These are phyloP conservation scores for Quadroppia sp. DNA, from an alignment of 2,888 invertebrate species.

Conservation along the genomic window DNA sequence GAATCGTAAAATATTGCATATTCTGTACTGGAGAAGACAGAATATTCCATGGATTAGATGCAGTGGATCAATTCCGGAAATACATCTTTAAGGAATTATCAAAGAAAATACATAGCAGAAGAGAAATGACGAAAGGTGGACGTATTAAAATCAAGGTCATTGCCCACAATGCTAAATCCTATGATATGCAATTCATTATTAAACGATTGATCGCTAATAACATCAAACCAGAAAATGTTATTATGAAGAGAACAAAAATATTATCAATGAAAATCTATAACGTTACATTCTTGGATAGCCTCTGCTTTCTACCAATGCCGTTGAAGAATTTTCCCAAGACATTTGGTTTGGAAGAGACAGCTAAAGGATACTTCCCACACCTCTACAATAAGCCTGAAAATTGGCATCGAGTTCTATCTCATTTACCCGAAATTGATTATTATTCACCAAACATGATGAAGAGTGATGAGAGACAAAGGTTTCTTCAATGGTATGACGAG, in stretches of 20 bases:
- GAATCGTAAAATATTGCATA: neutral
- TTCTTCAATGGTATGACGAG: conserved; percentile 40
- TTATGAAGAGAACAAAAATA: conserved; percentile 35
- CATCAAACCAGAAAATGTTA: neutral
- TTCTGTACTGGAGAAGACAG: neutral
- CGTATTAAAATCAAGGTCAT: conserved; percentile 8
- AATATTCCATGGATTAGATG: neutral
- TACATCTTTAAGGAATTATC: too few relatives aligned
- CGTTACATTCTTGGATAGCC: conserved; percentile 34
- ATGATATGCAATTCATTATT: conserved; percentile 43
- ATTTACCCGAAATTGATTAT: conserved; percentile 1
- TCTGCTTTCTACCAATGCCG: conserved; percentile 38
- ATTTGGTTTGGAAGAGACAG: conserved; percentile 5
- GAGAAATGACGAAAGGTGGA: neutral
- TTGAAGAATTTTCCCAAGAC: conserved; percentile 35
- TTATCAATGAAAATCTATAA: conserved; percentile 33
- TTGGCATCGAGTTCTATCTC: neutral
- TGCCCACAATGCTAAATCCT: conserved; percentile 42
- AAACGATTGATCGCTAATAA: conserved; percentile 10
- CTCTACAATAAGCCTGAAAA: conserved; percentile 39
- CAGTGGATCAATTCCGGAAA: too few relatives aligned
- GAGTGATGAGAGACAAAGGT: neutral
- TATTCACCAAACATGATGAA: neutral
- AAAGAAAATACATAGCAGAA: neutral
- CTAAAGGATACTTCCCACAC: conserved; percentile 40